A percentile compares a stretch with the other conserved stretches of the same genome.
Evolutionary conservation across 2,797 vertebrate species (phyloP).

Genomic region (Anableps anableps): DNA sequence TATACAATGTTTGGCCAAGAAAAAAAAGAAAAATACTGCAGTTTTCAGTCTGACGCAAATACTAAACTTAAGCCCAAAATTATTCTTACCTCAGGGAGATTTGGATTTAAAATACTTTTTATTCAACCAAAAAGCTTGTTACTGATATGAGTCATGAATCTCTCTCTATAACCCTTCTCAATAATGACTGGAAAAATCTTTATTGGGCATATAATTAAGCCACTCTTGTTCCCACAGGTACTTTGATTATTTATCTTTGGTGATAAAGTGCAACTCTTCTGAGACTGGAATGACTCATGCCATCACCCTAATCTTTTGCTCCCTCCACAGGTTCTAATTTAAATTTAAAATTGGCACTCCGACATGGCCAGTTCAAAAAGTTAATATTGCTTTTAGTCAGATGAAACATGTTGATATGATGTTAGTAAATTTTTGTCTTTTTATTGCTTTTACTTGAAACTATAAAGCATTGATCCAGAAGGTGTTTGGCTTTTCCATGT

Average conservation of each 20-base stretch:
- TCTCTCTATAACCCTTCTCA: background rate
- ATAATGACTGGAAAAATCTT: background rate
- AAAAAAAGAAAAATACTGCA: background rate
- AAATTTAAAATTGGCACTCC: background rate
- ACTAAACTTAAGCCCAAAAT: background rate
- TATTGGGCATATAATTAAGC: background rate
- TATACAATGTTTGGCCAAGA: background rate
- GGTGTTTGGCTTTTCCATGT: no score
- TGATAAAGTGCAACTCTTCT: background rate
- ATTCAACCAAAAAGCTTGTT: background rate
- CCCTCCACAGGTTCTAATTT: background rate
- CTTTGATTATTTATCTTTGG: background rate
- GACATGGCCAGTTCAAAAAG: background rate
- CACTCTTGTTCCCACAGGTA: background rate
- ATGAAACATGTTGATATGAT: no score
- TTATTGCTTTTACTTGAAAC: no score
- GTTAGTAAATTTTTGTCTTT: no score
- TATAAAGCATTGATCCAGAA: no score
- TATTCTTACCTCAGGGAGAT: background rate
- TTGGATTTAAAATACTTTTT: background rate
- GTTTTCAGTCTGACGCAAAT: background rate
- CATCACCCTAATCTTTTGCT: background rate
- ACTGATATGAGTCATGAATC: background rate
- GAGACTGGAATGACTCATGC: background rate
- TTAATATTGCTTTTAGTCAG: background rate